Conservation (phyloP, 2,888 invertebrate species). For the Ischnus inquisitorius region DNA sequence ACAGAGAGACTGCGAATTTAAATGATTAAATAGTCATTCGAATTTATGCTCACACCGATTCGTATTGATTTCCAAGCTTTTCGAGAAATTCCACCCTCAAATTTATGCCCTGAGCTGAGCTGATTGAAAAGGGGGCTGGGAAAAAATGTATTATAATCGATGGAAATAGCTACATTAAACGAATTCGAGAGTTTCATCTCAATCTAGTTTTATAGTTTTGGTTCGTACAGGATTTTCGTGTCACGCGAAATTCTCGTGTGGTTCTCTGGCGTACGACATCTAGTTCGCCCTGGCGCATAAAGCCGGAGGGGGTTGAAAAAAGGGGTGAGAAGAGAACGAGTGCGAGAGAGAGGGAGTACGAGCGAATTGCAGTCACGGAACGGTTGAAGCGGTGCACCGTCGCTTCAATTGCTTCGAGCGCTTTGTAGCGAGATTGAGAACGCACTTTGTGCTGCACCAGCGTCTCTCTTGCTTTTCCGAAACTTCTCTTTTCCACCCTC, state of each 20-base stretch:
- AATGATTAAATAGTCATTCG: too few species aligned
- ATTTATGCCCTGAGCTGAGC: too few species aligned
- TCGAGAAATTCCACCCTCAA: too few species aligned
- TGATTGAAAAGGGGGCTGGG: not conserved
- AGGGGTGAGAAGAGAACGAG: constrained; percentile 33
- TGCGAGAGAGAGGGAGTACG: constrained; percentile 30
- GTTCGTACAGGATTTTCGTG: constrained; percentile 12
- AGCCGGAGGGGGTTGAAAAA: constrained; percentile 29
- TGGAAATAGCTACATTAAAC: not conserved
- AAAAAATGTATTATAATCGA: constrained; percentile 10
- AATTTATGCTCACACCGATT: too few species aligned
- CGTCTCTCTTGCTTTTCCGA: constrained; percentile 45
- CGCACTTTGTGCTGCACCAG: constrained; percentile 68
- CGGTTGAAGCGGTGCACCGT: constrained; percentile 69
- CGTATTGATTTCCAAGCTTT: too few species aligned
- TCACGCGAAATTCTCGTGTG: constrained; percentile 31
- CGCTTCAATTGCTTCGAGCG: constrained; percentile 71
- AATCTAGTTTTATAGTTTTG: constrained; percentile 6
- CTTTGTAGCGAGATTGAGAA: constrained; percentile 72
- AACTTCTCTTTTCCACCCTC: constrained; percentile 39
- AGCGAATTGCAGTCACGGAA: constrained; percentile 69
- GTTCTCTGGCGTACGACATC: constrained; percentile 53
- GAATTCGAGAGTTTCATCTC: constrained; percentile 17
- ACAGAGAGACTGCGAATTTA: too few species aligned
- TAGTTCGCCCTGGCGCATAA: constrained; percentile 49